Conservation (phyloP, 2,888 invertebrate genomes). For the Parnassius apollo region DNA sequence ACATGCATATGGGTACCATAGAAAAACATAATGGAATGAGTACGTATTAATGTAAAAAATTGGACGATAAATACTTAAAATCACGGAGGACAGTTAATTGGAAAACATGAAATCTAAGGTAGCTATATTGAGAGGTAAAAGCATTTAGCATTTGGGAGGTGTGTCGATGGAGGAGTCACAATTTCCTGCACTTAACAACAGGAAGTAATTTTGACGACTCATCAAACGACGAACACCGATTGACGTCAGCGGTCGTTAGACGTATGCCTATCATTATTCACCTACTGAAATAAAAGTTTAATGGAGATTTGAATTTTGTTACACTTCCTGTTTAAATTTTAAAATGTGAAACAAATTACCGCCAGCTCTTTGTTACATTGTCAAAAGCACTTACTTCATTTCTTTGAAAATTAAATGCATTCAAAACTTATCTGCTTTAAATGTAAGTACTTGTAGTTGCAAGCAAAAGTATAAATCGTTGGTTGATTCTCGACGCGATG, state of each 20-base stretch:
- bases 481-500: slow-evolving; percentile 61
- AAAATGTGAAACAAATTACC: slow-evolving; percentile 11
- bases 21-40: too few species aligned
- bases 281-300: slow-evolving; percentile 47
- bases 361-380: slow-evolving; percentile 18
- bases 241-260: slow-evolving; percentile 55
- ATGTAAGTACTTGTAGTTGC: slow-evolving; percentile 54
- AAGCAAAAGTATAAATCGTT: slow-evolving; percentile 66
- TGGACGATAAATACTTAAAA: background rate
- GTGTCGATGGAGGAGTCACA: slow-evolving; percentile 76
- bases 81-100: slow-evolving; percentile 5
- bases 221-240: slow-evolving; percentile 74
- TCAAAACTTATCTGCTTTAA: slow-evolving; percentile 50
- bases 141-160: slow-evolving; percentile 66
- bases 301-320: slow-evolving; percentile 13
- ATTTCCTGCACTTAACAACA: slow-evolving; percentile 81
- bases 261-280: slow-evolving; percentile 59
- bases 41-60: too few species aligned
- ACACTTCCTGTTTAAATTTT: slow-evolving; percentile 5
- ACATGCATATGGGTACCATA: too few species aligned
- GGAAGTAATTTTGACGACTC: slow-evolving; percentile 80
- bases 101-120: slow-evolving; percentile 16
- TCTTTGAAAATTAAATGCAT: slow-evolving; percentile 35
- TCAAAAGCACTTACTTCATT: slow-evolving; percentile 10
- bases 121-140: slow-evolving; percentile 36